phyloP scores from a whole-genome alignment of 2,797 vertebrate genomes.

The Chrosomus eos region DNA sequence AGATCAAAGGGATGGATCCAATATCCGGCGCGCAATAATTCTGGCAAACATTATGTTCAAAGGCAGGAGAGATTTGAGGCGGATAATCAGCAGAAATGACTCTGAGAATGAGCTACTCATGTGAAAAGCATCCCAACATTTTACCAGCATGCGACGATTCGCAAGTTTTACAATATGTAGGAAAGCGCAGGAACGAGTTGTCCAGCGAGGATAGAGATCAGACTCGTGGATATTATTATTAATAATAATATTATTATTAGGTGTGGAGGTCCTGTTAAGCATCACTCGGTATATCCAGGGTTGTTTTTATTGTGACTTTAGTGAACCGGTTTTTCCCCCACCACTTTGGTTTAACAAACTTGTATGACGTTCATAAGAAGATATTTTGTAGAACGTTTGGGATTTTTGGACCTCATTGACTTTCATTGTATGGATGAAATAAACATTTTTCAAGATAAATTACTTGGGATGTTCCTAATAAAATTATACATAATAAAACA shows the following conservation, averaged over 20 bases:
- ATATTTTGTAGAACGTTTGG: too few relatives aligned
- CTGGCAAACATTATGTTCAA: constrained; percentile 47
- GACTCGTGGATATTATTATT: background rate
- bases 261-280: background rate
- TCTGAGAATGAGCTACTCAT: background rate
- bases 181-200: background rate
- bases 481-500: too few relatives aligned
- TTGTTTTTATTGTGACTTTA: background rate
- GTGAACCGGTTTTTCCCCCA: background rate
- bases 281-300: background rate
- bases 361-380: background rate
- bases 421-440: background rate
- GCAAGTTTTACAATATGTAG: background rate
- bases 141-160: background rate
- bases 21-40: constrained; percentile 54
- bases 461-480: background rate
- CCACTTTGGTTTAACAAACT: background rate
- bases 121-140: constrained; percentile 8
- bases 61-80: constrained; percentile 38
- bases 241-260: background rate
- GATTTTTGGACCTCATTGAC: background rate
- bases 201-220: background rate
- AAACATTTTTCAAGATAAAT: too few relatives aligned
- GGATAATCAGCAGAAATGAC: constrained; percentile 35
- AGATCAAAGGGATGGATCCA: constrained; percentile 55